Conservation (phyloP, 1,140 invertebrate species). For the Pseudomyrmex flavicornis region DNA sequence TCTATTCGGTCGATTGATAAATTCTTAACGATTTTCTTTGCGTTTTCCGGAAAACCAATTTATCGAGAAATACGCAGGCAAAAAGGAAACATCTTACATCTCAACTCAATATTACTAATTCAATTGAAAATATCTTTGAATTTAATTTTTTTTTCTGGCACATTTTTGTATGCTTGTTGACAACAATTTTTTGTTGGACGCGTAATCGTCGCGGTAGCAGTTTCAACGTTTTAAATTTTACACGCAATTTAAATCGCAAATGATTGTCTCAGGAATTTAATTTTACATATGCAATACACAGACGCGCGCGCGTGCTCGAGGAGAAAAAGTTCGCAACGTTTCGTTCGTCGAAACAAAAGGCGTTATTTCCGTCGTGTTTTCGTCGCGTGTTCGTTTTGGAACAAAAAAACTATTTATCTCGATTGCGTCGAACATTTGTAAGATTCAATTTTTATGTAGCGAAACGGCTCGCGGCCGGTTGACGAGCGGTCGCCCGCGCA, state of each 20-base stretch:
- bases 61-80: too few species aligned
- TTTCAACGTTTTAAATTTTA: not conserved
- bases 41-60: too few species aligned
- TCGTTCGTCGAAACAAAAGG: not conserved
- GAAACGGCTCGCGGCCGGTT: not conserved
- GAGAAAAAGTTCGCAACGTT: not conserved
- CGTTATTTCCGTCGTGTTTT: not conserved
- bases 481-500: not conserved
- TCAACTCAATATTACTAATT: too few species aligned
- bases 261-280: too few species aligned
- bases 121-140: too few species aligned
- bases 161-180: too few species aligned
- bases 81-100: too few species aligned
- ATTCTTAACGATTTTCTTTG: too few species aligned
- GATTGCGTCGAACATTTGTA: not conserved
- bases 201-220: not conserved
- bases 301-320: too few species aligned
- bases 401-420: constrained; percentile 10
- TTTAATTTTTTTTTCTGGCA: too few species aligned
- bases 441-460: constrained; percentile 12
- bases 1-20: not conserved
- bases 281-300: too few species aligned
- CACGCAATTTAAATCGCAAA: too few species aligned
- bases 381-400: not conserved
- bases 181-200: not conserved